These are phyloP conservation scores for Rhinolophus ferrumequinum DNA, from an alignment of 2,113 vertebrate genomes.

Conservation along the genomic window DNA sequence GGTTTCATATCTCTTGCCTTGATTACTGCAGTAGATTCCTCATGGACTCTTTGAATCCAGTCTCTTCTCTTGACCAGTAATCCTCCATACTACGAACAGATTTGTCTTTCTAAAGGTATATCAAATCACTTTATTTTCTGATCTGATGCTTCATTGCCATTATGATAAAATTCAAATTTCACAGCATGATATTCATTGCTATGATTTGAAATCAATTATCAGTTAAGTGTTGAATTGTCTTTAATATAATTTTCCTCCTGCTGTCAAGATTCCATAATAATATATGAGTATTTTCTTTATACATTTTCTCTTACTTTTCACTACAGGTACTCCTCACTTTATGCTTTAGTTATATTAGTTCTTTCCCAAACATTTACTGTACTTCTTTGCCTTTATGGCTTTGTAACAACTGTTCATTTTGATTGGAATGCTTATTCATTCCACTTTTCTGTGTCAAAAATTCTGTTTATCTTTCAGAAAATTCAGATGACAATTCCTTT, in stretches of 20 bases:
- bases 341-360: neutral
- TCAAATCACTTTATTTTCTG: neutral
- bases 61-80: neutral
- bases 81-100: neutral
- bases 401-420: neutral
- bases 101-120: neutral
- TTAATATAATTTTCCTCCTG: constrained; percentile 23
- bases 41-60: neutral
- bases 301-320: constrained; percentile 4
- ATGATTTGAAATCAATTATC: neutral
- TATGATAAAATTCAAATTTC: constrained; percentile 50
- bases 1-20: neutral
- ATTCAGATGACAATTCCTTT: neutral
- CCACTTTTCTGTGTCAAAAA: neutral
- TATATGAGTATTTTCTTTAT: neutral
- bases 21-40: neutral
- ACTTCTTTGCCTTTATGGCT: neutral
- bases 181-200: neutral
- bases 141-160: neutral
- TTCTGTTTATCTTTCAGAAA: neutral
- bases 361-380: neutral
- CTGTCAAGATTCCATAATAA: constrained; percentile 31
- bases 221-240: constrained; percentile 9
- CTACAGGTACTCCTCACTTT: neutral
- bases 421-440: neutral